Evolutionary conservation across 2,113 vertebrate species (phyloP), one percentile per base, ranked within the genome.

Genomic region (Antechinus stuartii): DNA sequence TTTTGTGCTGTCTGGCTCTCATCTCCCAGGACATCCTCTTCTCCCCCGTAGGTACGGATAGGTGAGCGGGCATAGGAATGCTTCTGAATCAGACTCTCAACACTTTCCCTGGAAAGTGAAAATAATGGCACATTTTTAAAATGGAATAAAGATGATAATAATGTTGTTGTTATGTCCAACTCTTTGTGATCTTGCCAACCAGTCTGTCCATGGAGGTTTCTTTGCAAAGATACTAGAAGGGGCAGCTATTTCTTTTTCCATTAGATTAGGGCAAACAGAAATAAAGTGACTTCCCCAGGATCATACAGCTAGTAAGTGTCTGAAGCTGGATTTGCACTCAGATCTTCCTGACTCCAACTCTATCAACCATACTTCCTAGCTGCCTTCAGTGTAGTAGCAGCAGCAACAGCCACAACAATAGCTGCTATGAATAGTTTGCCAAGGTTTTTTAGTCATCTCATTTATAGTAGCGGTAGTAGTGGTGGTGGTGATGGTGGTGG

Each of bases 61-160:
- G 99, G 99, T 0, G 99, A 99, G 91, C 99, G 99, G 94, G 99
- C 99, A 91, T 99, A 99, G 54, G 99, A 99, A 99, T 99, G 99
- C 98, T 99, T 99, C 97, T 99, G 99, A 98, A 99, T 99, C 96
- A 99, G 99, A 97, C 99, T 99, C 98, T 99, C 99, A 98, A 99
- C 99, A 90, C 99, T 99, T 99, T 99, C 99, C 98, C 99, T 99
- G 98, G 97, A 98, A 52, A 52, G 50, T 52, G 50, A 52, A 52
- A 52, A 52, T 52, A 1, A 52, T 52, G 50, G 50, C 10, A 11
- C 50, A 52, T 52, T 52, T 52, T 10, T 1, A 10, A 52, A 52
- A 96, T 97, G 98, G 57, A 96, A 16, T 53, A 95, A 96, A 3
- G 22, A 50, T 26, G 50, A 6, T 50, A 84, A 84, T 23, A 23